A percentile compares a stretch with the other conserved stretches of the same genome.
phyloP scores from a whole-genome alignment of 2,888 invertebrate species.

The Dinocampus coccinellae region DNA sequence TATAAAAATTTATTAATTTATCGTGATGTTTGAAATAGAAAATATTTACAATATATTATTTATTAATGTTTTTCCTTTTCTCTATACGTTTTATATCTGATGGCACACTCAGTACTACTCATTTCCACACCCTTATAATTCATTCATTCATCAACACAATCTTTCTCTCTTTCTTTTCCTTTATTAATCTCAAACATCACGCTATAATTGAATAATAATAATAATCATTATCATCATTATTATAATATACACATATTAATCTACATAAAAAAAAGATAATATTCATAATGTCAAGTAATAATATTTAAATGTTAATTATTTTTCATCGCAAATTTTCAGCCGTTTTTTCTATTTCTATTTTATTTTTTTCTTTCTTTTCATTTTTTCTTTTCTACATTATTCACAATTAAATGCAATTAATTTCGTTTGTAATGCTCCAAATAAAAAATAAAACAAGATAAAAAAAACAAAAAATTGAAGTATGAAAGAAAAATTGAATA shows the following conservation, averaged over 20 bases:
- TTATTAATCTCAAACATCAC: not conserved
- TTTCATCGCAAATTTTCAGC: not conserved
- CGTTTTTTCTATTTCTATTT: not conserved
- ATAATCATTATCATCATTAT: too few relatives aligned
- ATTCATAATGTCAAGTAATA: not conserved
- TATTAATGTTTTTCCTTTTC: not conserved
- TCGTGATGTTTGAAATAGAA: constrained; percentile 12
- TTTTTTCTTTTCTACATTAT: not conserved
- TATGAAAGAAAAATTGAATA: too few relatives aligned
- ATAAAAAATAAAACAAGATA: too few relatives aligned
- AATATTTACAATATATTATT: constrained; percentile 7
- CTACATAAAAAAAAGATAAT: not conserved
- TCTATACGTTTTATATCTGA: not conserved
- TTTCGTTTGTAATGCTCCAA: too few relatives aligned
- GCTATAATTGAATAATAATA: not conserved
- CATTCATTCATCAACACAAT: constrained; percentile 66
- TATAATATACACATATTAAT: not conserved
- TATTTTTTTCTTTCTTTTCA: not conserved
- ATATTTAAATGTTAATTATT: not conserved
- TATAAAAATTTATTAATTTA: constrained; percentile 8
- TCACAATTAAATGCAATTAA: too few relatives aligned
- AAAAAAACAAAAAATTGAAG: too few relatives aligned
- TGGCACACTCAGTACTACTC: constrained; percentile 29
- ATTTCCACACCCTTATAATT: constrained; percentile 30
- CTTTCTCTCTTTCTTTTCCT: not conserved